These are phyloP conservation scores for Sebastes fasciatus DNA, from an alignment of 2,113 vertebrate species.

Conservation along the genomic window DNA sequence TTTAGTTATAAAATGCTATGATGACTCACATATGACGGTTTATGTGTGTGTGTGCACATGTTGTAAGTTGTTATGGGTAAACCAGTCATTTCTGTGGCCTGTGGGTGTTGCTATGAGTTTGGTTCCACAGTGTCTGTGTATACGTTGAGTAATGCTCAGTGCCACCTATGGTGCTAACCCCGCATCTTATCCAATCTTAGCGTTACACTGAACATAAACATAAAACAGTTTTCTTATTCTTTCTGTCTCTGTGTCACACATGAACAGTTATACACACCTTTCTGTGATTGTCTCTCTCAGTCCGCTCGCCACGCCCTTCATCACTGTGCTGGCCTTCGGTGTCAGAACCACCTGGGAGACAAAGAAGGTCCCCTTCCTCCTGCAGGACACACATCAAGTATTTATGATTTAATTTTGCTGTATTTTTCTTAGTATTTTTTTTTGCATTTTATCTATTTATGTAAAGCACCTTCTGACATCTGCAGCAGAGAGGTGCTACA, in stretches of 20 bases:
- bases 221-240: neutral
- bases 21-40: constrained; percentile 34
- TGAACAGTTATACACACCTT: constrained; percentile 68
- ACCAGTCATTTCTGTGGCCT: constrained; percentile 25
- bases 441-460: neutral
- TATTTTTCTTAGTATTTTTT: neutral
- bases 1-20: constrained; percentile 41
- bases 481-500: neutral
- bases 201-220: neutral
- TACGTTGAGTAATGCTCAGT: neutral
- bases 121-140: constrained; percentile 4
- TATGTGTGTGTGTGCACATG: neutral
- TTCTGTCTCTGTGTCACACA: neutral
- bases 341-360: constrained; percentile 98
- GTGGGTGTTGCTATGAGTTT: constrained; percentile 21
- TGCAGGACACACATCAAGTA: constrained; percentile 46
- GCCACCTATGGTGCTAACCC: neutral
- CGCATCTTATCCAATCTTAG: neutral
- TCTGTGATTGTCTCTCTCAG: constrained; percentile 99
- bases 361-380: constrained; percentile 96
- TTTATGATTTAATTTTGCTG: neutral
- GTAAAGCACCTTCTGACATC: constrained; percentile 1
- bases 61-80: constrained; percentile 27
- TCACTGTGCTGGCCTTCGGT: constrained; percentile 97
- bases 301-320: constrained; percentile 96